Evolutionary conservation across 2,113 vertebrate genomes (phyloP), one percentile per base, ranked within the genome.

Genomic region (Neotragus pygmaeus): DNA sequence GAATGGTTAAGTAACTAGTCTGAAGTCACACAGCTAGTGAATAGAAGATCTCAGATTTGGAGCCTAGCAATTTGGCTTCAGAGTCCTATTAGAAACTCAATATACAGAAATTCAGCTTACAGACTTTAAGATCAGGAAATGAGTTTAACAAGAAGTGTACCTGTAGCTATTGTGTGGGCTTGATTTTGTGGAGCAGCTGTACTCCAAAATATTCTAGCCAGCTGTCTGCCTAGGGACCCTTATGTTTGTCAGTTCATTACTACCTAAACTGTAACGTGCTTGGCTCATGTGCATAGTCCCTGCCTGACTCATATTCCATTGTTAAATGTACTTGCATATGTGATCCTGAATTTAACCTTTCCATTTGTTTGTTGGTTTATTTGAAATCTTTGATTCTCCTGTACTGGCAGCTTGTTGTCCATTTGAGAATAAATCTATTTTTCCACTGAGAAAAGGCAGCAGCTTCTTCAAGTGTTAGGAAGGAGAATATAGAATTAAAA

Each of bases 301-400:
- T 73, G 25, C 81, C 89, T 97, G 88, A 66, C 82, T 89, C 70
- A 15, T 39, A 51, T 43, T n/a, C 60, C 43, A 83, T 30, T 73
- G 33, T 43, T 91, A 88, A 90, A 55, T 47, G 85, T 66, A 62
- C 60, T 92, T 88, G 55, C 33, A 55, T 49, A 13, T 58, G 2
- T 75, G 51, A 88, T 57, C 60, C 62, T 88, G 75, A 92, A 87
- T 90, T 66, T 84, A 81, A 81, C 55, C 81, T 45, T 83, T 90
- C 73, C 30, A 62, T 87, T 96, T 96, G 39, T 49, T 92, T 88
- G 64, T 57, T 90, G 66, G 88, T 95, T 95, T 39, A 47, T 87
- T 89, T 82, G 45, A 93, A 93, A 70, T 60, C 23, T 70, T 89
- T 81, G 55, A 84, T 64, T 96, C 23, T 8, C 25, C 14, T 19